phyloP scores from a whole-genome alignment of 1,140 invertebrate genomes.

The Drosophila tsacasi region DNA sequence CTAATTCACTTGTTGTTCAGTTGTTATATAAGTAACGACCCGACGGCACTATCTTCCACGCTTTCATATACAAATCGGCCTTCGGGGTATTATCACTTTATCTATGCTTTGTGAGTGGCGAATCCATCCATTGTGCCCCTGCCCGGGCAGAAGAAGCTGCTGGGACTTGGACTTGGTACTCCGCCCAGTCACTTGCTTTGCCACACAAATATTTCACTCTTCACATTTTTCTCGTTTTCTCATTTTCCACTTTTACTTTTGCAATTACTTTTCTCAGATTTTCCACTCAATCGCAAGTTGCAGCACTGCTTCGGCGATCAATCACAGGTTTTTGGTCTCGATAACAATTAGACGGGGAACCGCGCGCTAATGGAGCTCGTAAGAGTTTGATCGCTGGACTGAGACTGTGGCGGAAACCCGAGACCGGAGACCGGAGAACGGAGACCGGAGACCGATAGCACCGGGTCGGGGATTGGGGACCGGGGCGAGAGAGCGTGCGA shows the following conservation, averaged over 20 bases:
- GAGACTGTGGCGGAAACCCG: conserved; percentile 35
- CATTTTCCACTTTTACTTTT: conserved; percentile 70
- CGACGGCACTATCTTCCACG: conserved; percentile 36
- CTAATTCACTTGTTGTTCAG: conserved; percentile 36
- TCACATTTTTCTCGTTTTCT: conserved; percentile 17
- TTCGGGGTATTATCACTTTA: conserved; percentile 32
- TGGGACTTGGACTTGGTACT: background rate
- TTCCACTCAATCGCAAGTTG: conserved; percentile 50
- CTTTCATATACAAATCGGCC: conserved; percentile 62
- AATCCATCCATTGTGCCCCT: conserved; percentile 48
- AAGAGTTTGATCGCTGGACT: conserved; percentile 36
- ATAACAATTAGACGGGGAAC: conserved; percentile 58
- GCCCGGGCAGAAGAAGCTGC: conserved; percentile 17
- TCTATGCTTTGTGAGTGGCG: conserved; percentile 36
- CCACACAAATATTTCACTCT: conserved; percentile 48
- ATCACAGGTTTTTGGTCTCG: conserved; percentile 65
- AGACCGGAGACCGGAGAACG: conserved; percentile 12
- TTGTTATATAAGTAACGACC: conserved; percentile 49
- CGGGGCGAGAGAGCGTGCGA: conserved; percentile 28
- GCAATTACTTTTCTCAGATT: conserved; percentile 34
- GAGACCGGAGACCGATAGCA: conserved; percentile 14
- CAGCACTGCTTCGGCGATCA: conserved; percentile 54
- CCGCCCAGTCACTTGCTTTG: conserved; percentile 21
- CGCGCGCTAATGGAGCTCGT: conserved; percentile 52
- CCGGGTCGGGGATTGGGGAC: conserved; percentile 13